phyloP scores from a whole-genome alignment of 2,797 vertebrate genomes.

The Myioborus miniatus region DNA sequence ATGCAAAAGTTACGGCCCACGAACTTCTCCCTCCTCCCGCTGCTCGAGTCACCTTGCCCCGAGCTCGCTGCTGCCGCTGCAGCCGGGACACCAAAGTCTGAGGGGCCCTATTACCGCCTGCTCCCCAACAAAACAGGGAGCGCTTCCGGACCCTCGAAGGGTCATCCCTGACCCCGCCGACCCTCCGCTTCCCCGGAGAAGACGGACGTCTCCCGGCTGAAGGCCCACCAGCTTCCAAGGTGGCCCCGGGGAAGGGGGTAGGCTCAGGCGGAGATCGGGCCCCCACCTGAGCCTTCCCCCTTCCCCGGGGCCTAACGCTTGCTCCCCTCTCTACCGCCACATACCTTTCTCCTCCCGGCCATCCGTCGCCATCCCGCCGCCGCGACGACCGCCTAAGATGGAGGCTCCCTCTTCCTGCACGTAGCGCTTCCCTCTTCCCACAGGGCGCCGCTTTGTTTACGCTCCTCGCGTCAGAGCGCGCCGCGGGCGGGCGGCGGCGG shows the following conservation, averaged over 20 bases:
- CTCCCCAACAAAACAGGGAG: rapidly evolving
- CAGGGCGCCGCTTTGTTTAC: conserved; percentile 67
- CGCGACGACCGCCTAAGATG: conserved; percentile 70
- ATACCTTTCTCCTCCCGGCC: conserved; percentile 91
- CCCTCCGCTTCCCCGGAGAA: not conserved
- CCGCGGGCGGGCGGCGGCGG: not conserved
- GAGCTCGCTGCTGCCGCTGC: not conserved
- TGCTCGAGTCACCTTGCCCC: conserved; percentile 36
- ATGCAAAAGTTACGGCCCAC: rapidly evolving
- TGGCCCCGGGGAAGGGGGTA: rapidly evolving
- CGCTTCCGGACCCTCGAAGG: rapidly evolving
- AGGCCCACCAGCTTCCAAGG: not conserved
- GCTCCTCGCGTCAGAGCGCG: conserved; percentile 17
- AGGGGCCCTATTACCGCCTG: rapidly evolving
- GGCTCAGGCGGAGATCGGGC: rapidly evolving
- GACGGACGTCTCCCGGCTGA: not conserved
- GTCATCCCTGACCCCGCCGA: not conserved
- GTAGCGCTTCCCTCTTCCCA: conserved; percentile 71
- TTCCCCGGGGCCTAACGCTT: rapidly evolving
- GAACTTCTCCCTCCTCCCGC: not conserved
- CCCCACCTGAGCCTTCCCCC: rapidly evolving
- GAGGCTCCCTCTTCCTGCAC: conserved; percentile 69
- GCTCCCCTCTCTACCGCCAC: not conserved
- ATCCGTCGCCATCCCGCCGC: conserved; percentile 85
- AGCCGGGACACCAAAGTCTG: rapidly evolving